Evolutionary conservation across 2,888 invertebrate species (phyloP), one percentile per base, ranked within the genome.

Genomic region (Idaea straminata): DNA sequence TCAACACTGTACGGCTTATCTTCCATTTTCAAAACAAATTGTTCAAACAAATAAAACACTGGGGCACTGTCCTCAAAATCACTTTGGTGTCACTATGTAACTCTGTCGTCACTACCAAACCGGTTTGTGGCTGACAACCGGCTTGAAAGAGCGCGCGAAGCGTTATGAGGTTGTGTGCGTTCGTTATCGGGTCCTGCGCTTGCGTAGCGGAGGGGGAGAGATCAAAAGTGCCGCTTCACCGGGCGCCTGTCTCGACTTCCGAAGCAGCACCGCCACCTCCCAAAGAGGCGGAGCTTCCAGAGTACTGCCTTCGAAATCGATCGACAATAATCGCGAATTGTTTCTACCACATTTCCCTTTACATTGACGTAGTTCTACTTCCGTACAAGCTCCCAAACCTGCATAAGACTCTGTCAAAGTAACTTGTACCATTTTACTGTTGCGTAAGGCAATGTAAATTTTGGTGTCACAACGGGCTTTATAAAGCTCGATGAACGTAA

Each of bases 81-180:
- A 86, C 86, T 84, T 83, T 80, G 81, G 82, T 83, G 82, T 83
- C 87, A 89, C 86, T 82, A 74, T 73, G 76, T 77, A 83, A 83
- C 82, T 84, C 79, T 87, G 85, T 86, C 84, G 85, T 85, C 87
- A 87, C 85, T 78, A 74, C 80, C 82, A 87, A 91, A 92, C 92
- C 87, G 91, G 92, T 91, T 89, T 84, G 75, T 71, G 78, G 84
- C 86, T 87, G 88, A 91, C 91, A 90, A 91, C 92, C 90, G 86
- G 89, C 90, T 90, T 85, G 87, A 77, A 78, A 83, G 92, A 91
- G 91, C 88, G 88, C 92, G 87, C 89, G 88, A 84, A 86, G 89
- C 86, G 85, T 85, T 89, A 89, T 92, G 92, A 86, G 89, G 77
- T 79, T 87, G 92, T 91, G 91, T 91, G 92, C 87, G 92, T 91